A percentile compares a stretch with the other conserved stretches of the same genome.
These are phyloP conservation scores for Scaptomyza pallida DNA, from an alignment of 1,140 invertebrate species.

Conservation along the genomic window DNA sequence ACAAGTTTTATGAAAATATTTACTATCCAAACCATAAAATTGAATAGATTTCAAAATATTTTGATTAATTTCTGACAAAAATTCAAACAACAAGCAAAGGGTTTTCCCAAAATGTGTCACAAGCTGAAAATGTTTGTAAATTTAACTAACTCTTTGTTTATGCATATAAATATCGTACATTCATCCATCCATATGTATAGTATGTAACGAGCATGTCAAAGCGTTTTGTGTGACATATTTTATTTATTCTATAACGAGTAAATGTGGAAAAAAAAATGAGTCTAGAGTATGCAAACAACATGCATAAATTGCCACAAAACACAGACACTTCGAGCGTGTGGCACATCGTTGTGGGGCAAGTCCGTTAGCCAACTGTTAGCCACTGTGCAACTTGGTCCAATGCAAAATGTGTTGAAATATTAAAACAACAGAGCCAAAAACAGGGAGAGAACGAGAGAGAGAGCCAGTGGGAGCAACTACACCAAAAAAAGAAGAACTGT, in stretches of 20 bases:
- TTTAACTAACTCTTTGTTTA: neutral
- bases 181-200: neutral
- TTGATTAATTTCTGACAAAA: neutral
- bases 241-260: conserved; percentile 74
- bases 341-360: conserved; percentile 9
- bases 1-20: neutral
- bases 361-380: conserved; percentile 5
- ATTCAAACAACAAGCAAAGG: neutral
- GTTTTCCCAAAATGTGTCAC: neutral
- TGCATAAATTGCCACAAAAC: conserved; percentile 75
- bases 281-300: conserved; percentile 72
- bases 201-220: conserved; percentile 72
- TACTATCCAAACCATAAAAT: neutral
- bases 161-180: neutral
- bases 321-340: conserved; percentile 53
- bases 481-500: conserved; percentile 52
- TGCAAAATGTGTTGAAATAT: conserved; percentile 78
- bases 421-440: conserved; percentile 45
- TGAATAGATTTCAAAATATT: no score
- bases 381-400: conserved; percentile 48
- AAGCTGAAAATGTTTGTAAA: neutral
- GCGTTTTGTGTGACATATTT: conserved; percentile 62
- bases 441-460: neutral
- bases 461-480: conserved; percentile 15
- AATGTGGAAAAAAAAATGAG: conserved; percentile 72